Conservation (phyloP, 2,113 vertebrate genomes). For the Heloderma charlesbogerti region DNA sequence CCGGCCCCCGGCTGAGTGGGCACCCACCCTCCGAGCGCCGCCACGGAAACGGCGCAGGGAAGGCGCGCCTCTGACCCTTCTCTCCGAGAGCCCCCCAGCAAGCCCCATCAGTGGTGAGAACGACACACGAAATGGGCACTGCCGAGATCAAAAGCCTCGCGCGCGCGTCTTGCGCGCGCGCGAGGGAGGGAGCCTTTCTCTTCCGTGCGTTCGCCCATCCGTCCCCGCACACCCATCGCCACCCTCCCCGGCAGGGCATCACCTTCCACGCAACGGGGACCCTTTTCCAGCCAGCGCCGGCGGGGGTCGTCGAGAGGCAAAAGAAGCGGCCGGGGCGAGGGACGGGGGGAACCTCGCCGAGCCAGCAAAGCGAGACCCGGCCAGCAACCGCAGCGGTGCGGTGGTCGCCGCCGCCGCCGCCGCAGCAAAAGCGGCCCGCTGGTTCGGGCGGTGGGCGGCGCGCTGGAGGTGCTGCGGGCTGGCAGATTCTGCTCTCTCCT, state of each 20-base stretch:
- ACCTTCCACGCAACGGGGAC: background rate
- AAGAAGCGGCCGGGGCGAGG: background rate
- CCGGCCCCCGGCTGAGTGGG: conserved; percentile 3
- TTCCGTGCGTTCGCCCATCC: background rate
- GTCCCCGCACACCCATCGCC: background rate
- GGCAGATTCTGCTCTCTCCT: too few relatives aligned
- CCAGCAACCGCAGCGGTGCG: background rate
- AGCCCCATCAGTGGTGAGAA: background rate
- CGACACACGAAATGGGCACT: background rate
- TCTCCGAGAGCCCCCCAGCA: conserved; percentile 7
- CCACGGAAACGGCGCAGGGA: background rate
- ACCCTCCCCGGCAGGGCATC: background rate
- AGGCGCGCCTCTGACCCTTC: background rate
- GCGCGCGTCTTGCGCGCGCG: background rate
- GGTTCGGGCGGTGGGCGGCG: conserved; percentile 34
- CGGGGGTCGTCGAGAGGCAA: background rate
- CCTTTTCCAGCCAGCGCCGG: background rate
- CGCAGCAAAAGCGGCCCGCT: conserved; percentile 28
- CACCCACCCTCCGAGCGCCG: conserved; percentile 40
- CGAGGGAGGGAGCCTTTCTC: background rate
- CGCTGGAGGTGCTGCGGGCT: conserved; percentile 37
- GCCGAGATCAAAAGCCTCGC: conserved; percentile 18
- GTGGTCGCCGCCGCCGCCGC: conserved; percentile 10
- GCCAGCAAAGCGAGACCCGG: background rate
- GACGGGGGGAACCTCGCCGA: background rate